Conservation (phyloP, 2,888 invertebrate species). For the Nephrotoma flavescens region DNA sequence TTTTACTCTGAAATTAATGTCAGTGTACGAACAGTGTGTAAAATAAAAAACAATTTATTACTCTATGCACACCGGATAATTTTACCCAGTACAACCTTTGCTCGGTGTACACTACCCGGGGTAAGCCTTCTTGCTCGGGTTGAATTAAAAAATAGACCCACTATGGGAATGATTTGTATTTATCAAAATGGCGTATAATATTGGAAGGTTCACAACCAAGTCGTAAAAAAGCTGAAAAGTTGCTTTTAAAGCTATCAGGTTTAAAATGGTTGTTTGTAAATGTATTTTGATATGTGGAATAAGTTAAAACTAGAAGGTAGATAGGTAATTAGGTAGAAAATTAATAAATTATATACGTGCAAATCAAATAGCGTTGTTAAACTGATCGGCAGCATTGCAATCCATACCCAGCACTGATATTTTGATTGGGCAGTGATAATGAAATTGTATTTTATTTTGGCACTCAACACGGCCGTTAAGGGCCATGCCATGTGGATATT, state of each 20-base stretch:
- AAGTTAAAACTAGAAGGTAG: background rate
- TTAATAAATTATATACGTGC: background rate
- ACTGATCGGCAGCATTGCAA: background rate
- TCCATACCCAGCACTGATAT: background rate
- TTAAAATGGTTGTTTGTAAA: background rate
- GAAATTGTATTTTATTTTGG: background rate
- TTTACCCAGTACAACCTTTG: no score
- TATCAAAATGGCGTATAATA: background rate
- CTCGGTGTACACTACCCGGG: no score
- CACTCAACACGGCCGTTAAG: background rate
- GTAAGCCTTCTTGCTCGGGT: no score
- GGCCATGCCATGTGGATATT: background rate
- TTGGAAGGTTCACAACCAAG: background rate
- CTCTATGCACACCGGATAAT: no score
- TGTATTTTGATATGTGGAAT: background rate
- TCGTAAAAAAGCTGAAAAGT: background rate
- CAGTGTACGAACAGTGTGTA: no score
- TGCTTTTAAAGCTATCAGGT: background rate
- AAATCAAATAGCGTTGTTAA: background rate
- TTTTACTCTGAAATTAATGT: no score
- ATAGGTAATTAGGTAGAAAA: background rate
- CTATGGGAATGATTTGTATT: background rate
- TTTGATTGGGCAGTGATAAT: background rate
- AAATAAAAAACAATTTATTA: no score
- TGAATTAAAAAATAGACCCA: no score